Conservation (phyloP, 1,140 invertebrate genomes). For the Calosoma granatense region DNA sequence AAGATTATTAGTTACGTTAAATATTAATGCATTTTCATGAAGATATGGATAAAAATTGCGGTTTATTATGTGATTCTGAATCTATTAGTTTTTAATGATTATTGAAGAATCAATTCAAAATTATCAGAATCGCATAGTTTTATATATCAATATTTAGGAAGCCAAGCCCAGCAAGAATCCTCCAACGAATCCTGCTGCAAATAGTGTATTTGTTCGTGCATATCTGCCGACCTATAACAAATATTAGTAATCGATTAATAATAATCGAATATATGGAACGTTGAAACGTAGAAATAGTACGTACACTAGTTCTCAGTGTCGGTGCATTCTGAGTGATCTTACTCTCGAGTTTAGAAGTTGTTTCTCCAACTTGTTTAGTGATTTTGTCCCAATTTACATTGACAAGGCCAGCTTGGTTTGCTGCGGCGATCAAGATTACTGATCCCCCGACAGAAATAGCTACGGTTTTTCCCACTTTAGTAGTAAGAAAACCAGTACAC, state of each 20-base stretch:
- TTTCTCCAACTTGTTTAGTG: slow-evolving; percentile 3
- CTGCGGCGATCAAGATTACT: slow-evolving; percentile 11
- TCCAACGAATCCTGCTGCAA: slow-evolving; percentile 14
- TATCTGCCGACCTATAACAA: slow-evolving; percentile 6
- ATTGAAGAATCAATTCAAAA: too few relatives aligned
- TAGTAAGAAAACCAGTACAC: slow-evolving; percentile 14
- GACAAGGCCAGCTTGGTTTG: slow-evolving; percentile 11
- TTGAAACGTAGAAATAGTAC: too few relatives aligned
- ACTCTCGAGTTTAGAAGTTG: not conserved
- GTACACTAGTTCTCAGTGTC: slow-evolving; percentile 6
- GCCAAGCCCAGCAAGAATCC: slow-evolving; percentile 15
- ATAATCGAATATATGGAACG: too few relatives aligned
- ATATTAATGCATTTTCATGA: too few relatives aligned
- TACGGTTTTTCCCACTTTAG: slow-evolving; percentile 14
- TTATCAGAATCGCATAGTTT: too few relatives aligned
- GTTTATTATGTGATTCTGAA: too few relatives aligned
- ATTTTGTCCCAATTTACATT: slow-evolving; percentile 15
- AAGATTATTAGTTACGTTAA: too few relatives aligned
- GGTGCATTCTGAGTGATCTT: too few relatives aligned
- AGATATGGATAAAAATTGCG: too few relatives aligned
- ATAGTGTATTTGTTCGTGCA: slow-evolving; percentile 9
- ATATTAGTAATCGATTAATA: too few relatives aligned
- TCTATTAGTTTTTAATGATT: too few relatives aligned
- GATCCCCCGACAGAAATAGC: slow-evolving; percentile 14
- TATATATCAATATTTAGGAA: slow-evolving; percentile 7